These are phyloP conservation scores for Tetramorium parvispinum DNA, from an alignment of 1,140 invertebrate species.

Conservation along the genomic window DNA sequence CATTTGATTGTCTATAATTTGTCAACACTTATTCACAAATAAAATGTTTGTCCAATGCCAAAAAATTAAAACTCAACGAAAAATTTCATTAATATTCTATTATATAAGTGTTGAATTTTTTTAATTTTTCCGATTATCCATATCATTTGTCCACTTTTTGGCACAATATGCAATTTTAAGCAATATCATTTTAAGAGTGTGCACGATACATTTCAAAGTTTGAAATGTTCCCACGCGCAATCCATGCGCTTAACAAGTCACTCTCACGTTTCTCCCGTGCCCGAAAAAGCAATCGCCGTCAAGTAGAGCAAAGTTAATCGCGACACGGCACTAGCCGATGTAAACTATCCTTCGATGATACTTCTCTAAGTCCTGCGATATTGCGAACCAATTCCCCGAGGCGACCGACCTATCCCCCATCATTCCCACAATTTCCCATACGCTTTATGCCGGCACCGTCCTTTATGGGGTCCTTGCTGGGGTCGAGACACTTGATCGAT, in stretches of 20 bases:
- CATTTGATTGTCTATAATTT: no score
- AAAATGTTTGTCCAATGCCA: no score
- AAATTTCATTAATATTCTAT: no score
- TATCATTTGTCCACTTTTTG: not conserved
- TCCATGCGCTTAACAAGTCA: constrained; percentile 36
- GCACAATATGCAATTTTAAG: not conserved
- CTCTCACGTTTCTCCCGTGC: constrained; percentile 29
- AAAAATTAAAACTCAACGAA: no score
- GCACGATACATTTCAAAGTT: not conserved
- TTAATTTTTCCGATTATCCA: no score
- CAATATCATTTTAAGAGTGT: not conserved
- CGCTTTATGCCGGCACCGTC: constrained; percentile 17
- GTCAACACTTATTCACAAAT: no score
- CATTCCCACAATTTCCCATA: constrained; percentile 73
- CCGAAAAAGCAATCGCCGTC: constrained; percentile 80
- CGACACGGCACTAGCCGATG: constrained; percentile 79
- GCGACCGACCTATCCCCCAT: constrained; percentile 73
- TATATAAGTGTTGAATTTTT: no score
- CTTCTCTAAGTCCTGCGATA: constrained; percentile 75
- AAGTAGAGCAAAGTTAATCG: constrained; percentile 80
- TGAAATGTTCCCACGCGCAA: constrained; percentile 76
- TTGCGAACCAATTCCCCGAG: constrained; percentile 80
- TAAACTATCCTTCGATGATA: constrained; percentile 82
- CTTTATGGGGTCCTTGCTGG: not conserved
- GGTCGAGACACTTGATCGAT: constrained; percentile 34